These are phyloP conservation scores for Drosophila kambysellisi DNA, from an alignment of 2,888 invertebrate genomes.

Conservation along the genomic window DNA sequence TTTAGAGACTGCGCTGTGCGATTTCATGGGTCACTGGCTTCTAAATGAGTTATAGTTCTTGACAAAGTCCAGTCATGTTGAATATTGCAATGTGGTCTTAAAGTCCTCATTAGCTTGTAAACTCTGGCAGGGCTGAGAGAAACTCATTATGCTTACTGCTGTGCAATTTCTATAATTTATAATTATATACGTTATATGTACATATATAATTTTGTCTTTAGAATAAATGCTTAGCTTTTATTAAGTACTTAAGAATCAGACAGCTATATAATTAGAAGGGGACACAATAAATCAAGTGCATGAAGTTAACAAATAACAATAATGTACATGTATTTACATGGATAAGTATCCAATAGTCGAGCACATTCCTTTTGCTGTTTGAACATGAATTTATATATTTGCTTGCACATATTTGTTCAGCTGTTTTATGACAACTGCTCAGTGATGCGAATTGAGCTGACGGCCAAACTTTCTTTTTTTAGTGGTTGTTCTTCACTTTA, in stretches of 20 bases:
- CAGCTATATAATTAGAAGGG: background rate
- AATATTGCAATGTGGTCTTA: background rate
- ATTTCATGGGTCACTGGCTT: background rate
- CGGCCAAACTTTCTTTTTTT: constrained; percentile 11
- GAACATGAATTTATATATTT: constrained; percentile 18
- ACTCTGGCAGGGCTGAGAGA: background rate
- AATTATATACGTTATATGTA: background rate
- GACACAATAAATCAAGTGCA: background rate
- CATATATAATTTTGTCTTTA: background rate
- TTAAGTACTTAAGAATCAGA: background rate
- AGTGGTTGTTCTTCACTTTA: constrained; percentile 14
- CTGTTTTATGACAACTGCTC: constrained; percentile 26
- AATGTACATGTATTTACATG: background rate
- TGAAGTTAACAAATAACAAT: background rate
- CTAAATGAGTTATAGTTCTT: background rate
- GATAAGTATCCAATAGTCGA: background rate
- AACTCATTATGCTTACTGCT: background rate
- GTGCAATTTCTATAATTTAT: background rate
- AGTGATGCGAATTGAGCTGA: constrained; percentile 28
- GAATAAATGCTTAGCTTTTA: background rate
- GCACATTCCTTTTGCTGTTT: constrained; percentile 12
- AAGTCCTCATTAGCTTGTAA: too few species aligned
- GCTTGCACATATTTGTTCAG: constrained; percentile 4
- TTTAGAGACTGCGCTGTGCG: background rate
- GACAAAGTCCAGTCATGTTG: background rate